Evolutionary conservation across 1,140 invertebrate species (phyloP), one percentile per base, ranked within the genome.

Genomic region (Drosophila varians): DNA sequence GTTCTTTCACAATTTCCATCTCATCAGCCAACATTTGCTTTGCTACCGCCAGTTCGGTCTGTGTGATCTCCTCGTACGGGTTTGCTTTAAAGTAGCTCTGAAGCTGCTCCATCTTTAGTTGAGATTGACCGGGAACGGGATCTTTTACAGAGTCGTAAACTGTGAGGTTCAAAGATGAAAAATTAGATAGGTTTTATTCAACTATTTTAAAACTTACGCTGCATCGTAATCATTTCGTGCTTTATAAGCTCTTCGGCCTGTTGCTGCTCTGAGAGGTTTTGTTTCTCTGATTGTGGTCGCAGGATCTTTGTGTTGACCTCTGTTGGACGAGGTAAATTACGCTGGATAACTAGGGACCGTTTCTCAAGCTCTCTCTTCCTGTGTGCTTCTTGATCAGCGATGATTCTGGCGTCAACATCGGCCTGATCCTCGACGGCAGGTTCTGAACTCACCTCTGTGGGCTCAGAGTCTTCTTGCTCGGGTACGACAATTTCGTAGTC

Each of bases 401-500:
- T 45, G 5, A 72, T 82, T 43, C 94, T 92, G 0, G 94, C 94
- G 91, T 99, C 98, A 0, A 98, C 91, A 91, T 99, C 98, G 0
- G 97, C 96, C 91, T 99, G 97, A 92, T 98, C 97, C 79, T 97
- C 95, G 1, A 95, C 87, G 0, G 92, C 89, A 6, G 92, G 80
- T n/a, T 90, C 89, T 5, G 90, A 71, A 4, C 92, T 78, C 0
- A 90, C 77, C 11, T 92, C 90, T 26, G 92, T 92, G 2, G 92
- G 92, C 56, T 94, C 93, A 9, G 93, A 93, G 19, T 93, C 92
- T 74, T 98, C 96, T 34, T 96, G 94, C 65, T 98, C 97, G 0
- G 98, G 97, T 7, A 99, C 96, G 38, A 99, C 98, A 89, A 99
- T 99, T 92, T 99, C 98, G 92, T 98, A 99, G 92, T 99, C 98